These are phyloP conservation scores for Chloroclysta siterata DNA, from an alignment of 2,888 invertebrate genomes.

Conservation along the genomic window DNA sequence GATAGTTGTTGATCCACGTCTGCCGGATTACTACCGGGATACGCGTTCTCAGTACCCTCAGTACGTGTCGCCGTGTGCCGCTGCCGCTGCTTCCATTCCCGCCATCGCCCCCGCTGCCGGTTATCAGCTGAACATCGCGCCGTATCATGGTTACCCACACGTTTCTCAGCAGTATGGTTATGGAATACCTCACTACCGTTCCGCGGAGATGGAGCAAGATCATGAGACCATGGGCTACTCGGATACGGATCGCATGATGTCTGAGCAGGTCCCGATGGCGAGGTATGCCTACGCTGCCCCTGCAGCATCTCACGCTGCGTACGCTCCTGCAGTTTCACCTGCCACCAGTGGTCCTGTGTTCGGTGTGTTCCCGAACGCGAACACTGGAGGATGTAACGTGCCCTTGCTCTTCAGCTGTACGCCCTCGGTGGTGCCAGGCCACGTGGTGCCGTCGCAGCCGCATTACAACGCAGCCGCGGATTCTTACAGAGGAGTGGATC, in stretches of 20 bases:
- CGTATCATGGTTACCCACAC: constrained; percentile 42
- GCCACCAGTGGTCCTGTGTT: constrained; percentile 53
- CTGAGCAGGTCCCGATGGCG: constrained; percentile 60
- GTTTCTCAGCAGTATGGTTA: constrained; percentile 49
- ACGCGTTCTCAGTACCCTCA: constrained; percentile 54
- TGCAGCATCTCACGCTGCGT: constrained; percentile 29
- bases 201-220: constrained; percentile 45
- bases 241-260: constrained; percentile 58
- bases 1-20: constrained; percentile 26
- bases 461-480: constrained; percentile 44
- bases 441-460: constrained; percentile 52
- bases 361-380: constrained; percentile 70
- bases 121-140: constrained; percentile 41
- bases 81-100: constrained; percentile 49
- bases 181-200: constrained; percentile 56
- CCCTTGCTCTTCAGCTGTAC: constrained; percentile 75
- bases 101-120: constrained; percentile 40
- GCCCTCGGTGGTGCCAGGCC: constrained; percentile 67
- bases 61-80: constrained; percentile 61
- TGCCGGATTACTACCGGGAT: constrained; percentile 50
- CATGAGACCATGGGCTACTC: constrained; percentile 62
- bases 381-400: constrained; percentile 64
- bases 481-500: constrained; percentile 59
- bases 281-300: constrained; percentile 53
- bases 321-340: constrained; percentile 38